Conservation (phyloP, 35 echinoderm and acorn worm genomes). For the Ptychodera flava region DNA sequence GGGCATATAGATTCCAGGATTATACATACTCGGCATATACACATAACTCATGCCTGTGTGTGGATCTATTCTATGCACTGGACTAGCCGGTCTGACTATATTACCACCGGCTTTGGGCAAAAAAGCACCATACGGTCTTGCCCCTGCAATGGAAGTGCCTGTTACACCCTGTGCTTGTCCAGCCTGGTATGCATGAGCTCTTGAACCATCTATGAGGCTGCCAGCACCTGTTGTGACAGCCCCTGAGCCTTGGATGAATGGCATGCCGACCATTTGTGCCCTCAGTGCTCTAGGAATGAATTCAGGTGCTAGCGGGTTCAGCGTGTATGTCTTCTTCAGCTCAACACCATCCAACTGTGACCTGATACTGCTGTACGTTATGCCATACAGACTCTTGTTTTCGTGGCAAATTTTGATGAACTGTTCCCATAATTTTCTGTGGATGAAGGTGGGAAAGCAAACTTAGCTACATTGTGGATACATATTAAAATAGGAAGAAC, state of each 20-base stretch:
- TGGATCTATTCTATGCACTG: constrained; percentile 65
- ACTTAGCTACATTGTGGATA: too few species aligned
- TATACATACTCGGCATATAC: constrained; percentile 64
- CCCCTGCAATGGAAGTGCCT: background rate
- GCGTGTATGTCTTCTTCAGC: constrained; percentile 97
- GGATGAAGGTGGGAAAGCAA: background rate
- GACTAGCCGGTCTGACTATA: constrained; percentile 52
- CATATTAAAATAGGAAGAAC: too few species aligned
- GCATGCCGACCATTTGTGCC: constrained; percentile 74
- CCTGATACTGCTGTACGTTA: constrained; percentile 67
- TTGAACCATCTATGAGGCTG: background rate
- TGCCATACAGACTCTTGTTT: constrained; percentile 74
- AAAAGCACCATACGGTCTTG: background rate
- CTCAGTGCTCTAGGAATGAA: constrained; percentile 71
- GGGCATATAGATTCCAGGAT: constrained; percentile 48
- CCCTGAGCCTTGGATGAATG: constrained; percentile 50
- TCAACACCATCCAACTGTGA: constrained; percentile 85
- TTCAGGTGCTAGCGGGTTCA: constrained; percentile 93
- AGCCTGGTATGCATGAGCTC: background rate
- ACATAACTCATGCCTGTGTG: constrained; percentile 59
- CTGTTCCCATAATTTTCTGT: constrained; percentile 91
- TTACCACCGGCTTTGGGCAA: background rate
- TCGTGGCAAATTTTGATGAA: constrained; percentile 76
- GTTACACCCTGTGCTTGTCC: background rate
- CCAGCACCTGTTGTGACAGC: background rate